Conservation (phyloP, 2,888 invertebrate species). For the Stenodema calcarata region DNA sequence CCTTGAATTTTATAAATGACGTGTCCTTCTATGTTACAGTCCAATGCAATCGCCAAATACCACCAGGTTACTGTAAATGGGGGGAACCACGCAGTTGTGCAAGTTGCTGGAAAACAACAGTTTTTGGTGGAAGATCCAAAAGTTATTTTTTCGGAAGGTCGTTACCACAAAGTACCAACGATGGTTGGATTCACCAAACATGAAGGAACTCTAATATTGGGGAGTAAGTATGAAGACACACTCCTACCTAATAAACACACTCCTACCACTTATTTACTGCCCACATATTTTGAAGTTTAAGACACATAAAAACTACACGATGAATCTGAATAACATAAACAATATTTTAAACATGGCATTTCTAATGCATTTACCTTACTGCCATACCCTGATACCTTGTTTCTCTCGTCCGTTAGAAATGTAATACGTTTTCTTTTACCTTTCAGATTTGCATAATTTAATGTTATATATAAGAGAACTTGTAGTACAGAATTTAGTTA, state of each 20-base stretch:
- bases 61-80: conserved; percentile 55
- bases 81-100: conserved; percentile 60
- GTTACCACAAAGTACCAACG: conserved; percentile 61
- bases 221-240: conserved; percentile 61
- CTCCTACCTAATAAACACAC: too few species aligned
- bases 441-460: conserved; percentile 33
- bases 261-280: too few species aligned
- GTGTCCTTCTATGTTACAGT: not conserved
- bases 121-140: conserved; percentile 59
- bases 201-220: conserved; percentile 63
- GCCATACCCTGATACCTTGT: too few species aligned
- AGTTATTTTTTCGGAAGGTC: conserved; percentile 56
- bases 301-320: too few species aligned
- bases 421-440: conserved; percentile 9
- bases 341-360: too few species aligned
- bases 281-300: too few species aligned
- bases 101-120: conserved; percentile 58
- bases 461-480: conserved; percentile 19
- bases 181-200: conserved; percentile 64
- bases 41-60: conserved; percentile 44
- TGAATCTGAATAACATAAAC: too few species aligned
- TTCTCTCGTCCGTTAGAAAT: not conserved
- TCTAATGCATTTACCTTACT: too few species aligned
- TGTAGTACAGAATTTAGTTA: conserved; percentile 6
- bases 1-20: not conserved